Conservation (phyloP, 2,113 vertebrate genomes). For the Scophthalmus maximus region DNA sequence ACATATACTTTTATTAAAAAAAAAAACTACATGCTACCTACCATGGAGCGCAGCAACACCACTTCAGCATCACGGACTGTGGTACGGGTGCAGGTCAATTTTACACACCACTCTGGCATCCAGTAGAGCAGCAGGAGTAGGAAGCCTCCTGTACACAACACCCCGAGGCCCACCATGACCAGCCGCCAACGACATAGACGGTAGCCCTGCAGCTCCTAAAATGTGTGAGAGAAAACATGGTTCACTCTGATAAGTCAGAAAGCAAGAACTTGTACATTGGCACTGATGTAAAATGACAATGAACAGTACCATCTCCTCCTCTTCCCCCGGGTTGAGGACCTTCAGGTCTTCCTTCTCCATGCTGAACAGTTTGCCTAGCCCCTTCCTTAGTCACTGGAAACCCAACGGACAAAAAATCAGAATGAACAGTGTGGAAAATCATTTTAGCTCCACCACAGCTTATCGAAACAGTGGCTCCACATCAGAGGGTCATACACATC, state of each 20-base stretch:
- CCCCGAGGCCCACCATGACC: slow-evolving; percentile 87
- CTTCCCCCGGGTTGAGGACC: slow-evolving; percentile 90
- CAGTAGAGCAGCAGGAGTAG: slow-evolving; percentile 98
- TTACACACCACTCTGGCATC: slow-evolving; percentile 98
- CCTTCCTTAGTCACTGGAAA: slow-evolving; percentile 71
- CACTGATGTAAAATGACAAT: background rate
- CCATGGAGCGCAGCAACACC: slow-evolving; percentile 93
- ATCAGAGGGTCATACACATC: background rate
- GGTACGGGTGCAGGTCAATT: slow-evolving; percentile 88
- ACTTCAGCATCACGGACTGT: slow-evolving; percentile 88
- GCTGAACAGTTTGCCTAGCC: slow-evolving; percentile 72
- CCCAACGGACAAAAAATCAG: slow-evolving; percentile 28
- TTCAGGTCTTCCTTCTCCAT: slow-evolving; percentile 95
- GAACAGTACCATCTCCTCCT: slow-evolving; percentile 94
- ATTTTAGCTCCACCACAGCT: background rate
- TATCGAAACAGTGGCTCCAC: background rate
- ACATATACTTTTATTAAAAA: too few species aligned
- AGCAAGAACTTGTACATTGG: background rate
- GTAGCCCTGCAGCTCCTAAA: slow-evolving; percentile 93
- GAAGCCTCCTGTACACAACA: slow-evolving; percentile 92
- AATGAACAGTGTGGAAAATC: background rate
- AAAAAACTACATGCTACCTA: slow-evolving; percentile 56
- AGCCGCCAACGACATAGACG: slow-evolving; percentile 91
- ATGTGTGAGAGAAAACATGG: background rate
- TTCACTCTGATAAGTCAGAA: background rate